A percentile compares a stretch with the other conserved stretches of the same genome.
Conservation (phyloP, 2,888 invertebrate genomes). For the Rhopalosiphum nymphaeae region DNA sequence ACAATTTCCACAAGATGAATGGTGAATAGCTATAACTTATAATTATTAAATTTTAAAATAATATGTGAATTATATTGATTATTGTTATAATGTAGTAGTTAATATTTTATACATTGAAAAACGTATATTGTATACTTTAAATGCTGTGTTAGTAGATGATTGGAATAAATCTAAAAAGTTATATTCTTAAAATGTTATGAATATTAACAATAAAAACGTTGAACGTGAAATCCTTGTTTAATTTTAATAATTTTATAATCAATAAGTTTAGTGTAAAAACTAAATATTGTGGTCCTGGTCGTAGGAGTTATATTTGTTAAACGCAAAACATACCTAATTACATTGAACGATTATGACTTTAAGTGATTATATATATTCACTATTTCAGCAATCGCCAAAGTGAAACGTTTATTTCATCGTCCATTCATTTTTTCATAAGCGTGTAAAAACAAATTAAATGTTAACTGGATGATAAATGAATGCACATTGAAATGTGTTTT, state of each 20-base stretch:
- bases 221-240: background rate
- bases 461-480: background rate
- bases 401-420: conserved; percentile 30
- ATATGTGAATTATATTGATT: background rate
- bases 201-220: conserved; percentile 7
- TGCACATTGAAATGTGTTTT: conserved; percentile 23
- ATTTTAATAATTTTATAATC: background rate
- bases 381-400: background rate
- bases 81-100: background rate
- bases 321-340: conserved; percentile 16
- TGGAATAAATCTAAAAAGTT: background rate
- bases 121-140: background rate
- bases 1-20: background rate
- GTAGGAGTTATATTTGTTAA: background rate
- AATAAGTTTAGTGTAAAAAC: conserved; percentile 28
- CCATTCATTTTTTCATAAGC: conserved; percentile 1
- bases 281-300: background rate
- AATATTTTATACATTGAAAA: background rate
- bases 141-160: background rate
- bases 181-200: background rate
- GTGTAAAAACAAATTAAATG: background rate
- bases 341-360: background rate
- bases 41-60: background rate
- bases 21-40: no score
- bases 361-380: conserved; percentile 17